Base-by-base conservation (phyloP, 2,888 invertebrate species). In the Pseudanteris insignis region DNA sequence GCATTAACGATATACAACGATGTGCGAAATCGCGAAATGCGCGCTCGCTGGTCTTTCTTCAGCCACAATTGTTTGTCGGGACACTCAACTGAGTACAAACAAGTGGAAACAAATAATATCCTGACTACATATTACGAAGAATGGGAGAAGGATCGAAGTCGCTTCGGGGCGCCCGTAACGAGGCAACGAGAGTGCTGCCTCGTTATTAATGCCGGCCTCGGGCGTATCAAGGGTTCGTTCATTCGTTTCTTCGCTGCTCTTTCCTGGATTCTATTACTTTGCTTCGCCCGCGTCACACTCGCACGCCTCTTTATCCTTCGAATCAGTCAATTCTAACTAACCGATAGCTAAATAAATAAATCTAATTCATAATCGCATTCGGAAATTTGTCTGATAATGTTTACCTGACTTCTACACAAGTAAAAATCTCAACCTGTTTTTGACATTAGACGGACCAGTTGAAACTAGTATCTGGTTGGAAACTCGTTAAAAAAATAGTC, bases 21-120 rank as follows among this genome's bases (percentile, higher is more conserved):
- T 24, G 57, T 47, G 62, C 59, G 62, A 57, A 37, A 33, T 50
- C 43, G 44, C 46, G 40, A 32, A 26, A 9, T 11, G 48, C 24
- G 50, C 37, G 30, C 25, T 44, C 15, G 55, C 21, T 36, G 26
- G 29, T 28, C 38, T 58, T 59, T 50, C 58, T 51, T 25, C 36
- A 25, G 59, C 57, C 48, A 50, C 58, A 37, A 77, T 76, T 71
- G 75, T 77, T 77, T 72, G 72, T 70, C 71, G 70, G 66, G 70
- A 51, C 67, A 67, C 63, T 67, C 68, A 68, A 65, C 67, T 60
- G 68, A 67, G 72, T 70, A 70, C 72, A 77, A 74, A 77, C 74
- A 74, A 74, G 73, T 73, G 74, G 72, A 75, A 76, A 78, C 77
- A 78, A 78, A 78, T 75, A 77, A 77, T 76, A 78, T 77, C 76